Conservation (phyloP, 2,888 invertebrate genomes). For the Ernsta delagoae region DNA sequence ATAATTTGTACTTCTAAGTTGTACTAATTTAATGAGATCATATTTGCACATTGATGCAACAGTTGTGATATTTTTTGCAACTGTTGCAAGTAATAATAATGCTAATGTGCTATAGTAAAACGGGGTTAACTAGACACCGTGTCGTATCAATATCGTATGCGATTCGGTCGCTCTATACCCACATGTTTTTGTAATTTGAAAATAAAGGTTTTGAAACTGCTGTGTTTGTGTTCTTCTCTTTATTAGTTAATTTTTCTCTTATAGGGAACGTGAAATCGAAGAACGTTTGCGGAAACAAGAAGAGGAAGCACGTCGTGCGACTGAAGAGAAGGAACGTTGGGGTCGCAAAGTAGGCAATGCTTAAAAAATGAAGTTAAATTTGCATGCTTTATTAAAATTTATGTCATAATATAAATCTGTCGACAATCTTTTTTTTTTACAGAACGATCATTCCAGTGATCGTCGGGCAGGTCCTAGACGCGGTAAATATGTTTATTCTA, state of each 20-base stretch:
- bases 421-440: slow-evolving; percentile 41
- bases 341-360: slow-evolving; percentile 60
- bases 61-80: slow-evolving; percentile 50
- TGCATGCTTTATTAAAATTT: slow-evolving; percentile 47
- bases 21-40: too few species aligned
- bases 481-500: slow-evolving; percentile 52
- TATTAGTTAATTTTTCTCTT: slow-evolving; percentile 25
- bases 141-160: slow-evolving; percentile 47
- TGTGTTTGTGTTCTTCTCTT: background rate
- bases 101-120: slow-evolving; percentile 59
- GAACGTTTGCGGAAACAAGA: slow-evolving; percentile 90
- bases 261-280: slow-evolving; percentile 94
- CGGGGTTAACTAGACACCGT: slow-evolving; percentile 70
- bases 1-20: too few species aligned
- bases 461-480: slow-evolving; percentile 71
- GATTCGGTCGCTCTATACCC: slow-evolving; percentile 71
- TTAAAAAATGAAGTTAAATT: background rate
- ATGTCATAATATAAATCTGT: background rate
- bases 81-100: slow-evolving; percentile 46
- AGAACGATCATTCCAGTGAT: slow-evolving; percentile 78
- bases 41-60: slow-evolving; percentile 59
- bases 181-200: slow-evolving; percentile 44
- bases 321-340: slow-evolving; percentile 78
- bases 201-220: background rate
- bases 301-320: slow-evolving; percentile 70